Evolutionary conservation across 2,797 vertebrate species (phyloP), one percentile per base, ranked within the genome.

Genomic region (Sebastes flavidus): DNA sequence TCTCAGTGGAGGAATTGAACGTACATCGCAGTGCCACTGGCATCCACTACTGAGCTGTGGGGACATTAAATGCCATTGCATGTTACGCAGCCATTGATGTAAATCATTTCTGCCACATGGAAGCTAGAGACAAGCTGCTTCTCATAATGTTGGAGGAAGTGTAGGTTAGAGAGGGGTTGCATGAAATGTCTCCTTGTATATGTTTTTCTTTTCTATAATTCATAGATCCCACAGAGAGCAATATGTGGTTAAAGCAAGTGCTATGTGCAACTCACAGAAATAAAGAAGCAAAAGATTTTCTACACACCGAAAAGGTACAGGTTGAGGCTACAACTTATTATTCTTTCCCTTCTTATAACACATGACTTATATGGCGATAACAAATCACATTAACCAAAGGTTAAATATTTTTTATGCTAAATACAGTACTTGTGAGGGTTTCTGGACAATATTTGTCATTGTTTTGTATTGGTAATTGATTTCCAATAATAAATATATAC

Each of bases 41-140:
- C 91, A 61, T 91, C 85, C 72, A 72, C 85, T 30, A 84, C 91
- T 78, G 87, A 92, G 94, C 93, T 91, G 90, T 82, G 87, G 92
- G 94, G 93, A 91, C 92, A 92, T 90, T 89, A 94, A 94, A 95
- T 95, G 95, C 95, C 95, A 95, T 84, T 78, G 88, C 92, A 84
- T 86, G 93, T 96, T 94, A 95, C 69, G 80, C 34, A 42, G 83
- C 74, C 80, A 66, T 74, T 92, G 87, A 90, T 87, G 77, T 72
- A 78, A 93, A 96, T 91, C 42, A 77, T 74, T 91, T 89, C 78
- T 94, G 94, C 90, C 92, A 95, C 79, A 84, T 79, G 86, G 92
- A 91, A 70, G 83, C 92, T 88, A 73, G 90, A 92, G 83, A 90
- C 87, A 91, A 90, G 91, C 88, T 91, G 90, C 85, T 95, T 86